Base-by-base conservation (phyloP, 2,888 invertebrate species). In the Lasiommata megera region DNA sequence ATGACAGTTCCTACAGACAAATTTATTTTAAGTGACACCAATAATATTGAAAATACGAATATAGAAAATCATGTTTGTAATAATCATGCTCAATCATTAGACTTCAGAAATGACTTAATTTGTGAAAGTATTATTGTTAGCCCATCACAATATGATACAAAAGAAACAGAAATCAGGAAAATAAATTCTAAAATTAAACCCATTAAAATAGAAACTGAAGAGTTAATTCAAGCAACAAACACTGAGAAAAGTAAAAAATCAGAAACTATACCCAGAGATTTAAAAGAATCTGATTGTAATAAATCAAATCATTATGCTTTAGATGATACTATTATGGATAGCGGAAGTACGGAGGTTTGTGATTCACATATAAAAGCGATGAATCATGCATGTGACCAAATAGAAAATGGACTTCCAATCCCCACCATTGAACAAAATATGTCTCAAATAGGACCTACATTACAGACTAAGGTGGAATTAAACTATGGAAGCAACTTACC, bases 11-110 rank as follows among this genome's bases (percentile, higher is more conserved):
- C 43, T 23, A 47, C 29, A 37, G 40, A 61, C 7, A 40, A 51
- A 46, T 44, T 58, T 9, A 46, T 9, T 51, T 8, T 54, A 36
- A 43, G 17, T 55, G 47, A 58, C 18, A n/a, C 34, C 41, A 38
- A 37, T 37, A 41, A 53, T 18, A 36, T 37, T 41, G 38, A 31
- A 28, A 41, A 51, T 47, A 36, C 8, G 16, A 14, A 37, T 17
- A 29, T 23, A 11, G 38, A 29, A 46, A 57, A 41, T 55, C 8
- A n/a, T 18, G 29, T 37, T 38, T 5, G 2, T 37, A 50, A 14
- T 23, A 14, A 12, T 36, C 36, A 36, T 23, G 18, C 6, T 12
- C n/a, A 36, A 14, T 36, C 12, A 8, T n/a, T 48, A n/a, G 18
- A 31, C 17, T 14, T 18, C 7, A n/a, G 34, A 9, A 16, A 7